Conservation (phyloP, 2,113 vertebrate species). For the Neoarius graeffei region DNA sequence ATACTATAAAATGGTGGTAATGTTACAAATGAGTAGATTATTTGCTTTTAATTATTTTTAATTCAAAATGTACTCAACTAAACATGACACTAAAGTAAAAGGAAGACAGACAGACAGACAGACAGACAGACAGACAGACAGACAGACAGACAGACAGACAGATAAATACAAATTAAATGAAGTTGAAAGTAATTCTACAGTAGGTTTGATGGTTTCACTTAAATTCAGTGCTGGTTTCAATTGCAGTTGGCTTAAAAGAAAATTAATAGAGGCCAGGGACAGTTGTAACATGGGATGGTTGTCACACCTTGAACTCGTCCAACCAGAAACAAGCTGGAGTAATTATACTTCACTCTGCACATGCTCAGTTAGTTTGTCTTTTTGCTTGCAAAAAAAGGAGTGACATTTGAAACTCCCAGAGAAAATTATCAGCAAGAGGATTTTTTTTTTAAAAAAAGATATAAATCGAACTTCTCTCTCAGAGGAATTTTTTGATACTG, state of each 20-base stretch:
- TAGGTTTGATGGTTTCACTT: neutral
- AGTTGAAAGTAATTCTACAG: neutral
- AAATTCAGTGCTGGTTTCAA: neutral
- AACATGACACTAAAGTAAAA: neutral
- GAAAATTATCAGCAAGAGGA: too few relatives aligned
- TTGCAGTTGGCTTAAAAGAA: neutral
- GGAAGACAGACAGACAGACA: neutral
- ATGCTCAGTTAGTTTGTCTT: too few relatives aligned
- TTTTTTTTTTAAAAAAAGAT: too few relatives aligned
- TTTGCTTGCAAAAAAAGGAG: too few relatives aligned
- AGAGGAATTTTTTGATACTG: too few relatives aligned
- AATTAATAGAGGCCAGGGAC: neutral
- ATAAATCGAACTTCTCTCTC: too few relatives aligned
- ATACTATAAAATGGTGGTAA: neutral
- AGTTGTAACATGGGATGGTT: too few relatives aligned
- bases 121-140: neutral
- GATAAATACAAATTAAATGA: neutral
- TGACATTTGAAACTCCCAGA: too few relatives aligned
- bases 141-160: constrained; percentile 3
- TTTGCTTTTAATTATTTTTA: neutral
- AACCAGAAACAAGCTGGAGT: too few relatives aligned
- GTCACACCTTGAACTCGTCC: too few relatives aligned
- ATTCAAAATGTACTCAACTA: neutral
- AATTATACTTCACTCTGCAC: too few relatives aligned
- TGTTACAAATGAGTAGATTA: neutral